Base-by-base conservation (phyloP, 2,797 vertebrate genomes). In the Dallia pectoralis region DNA sequence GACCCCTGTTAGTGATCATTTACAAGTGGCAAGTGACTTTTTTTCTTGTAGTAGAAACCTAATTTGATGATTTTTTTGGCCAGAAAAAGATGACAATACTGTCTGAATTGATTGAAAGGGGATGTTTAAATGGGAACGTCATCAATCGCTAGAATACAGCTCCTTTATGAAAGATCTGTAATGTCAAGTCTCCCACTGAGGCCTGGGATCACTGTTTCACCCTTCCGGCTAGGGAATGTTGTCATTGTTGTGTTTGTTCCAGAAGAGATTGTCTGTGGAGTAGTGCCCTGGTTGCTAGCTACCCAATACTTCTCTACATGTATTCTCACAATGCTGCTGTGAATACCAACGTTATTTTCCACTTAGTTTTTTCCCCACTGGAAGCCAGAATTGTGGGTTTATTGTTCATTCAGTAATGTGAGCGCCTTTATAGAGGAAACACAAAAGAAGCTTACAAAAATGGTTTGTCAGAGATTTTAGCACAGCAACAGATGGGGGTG, bases 401-500 rank as follows among this genome's bases (percentile, higher is more conserved):
- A 59, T 59, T 59, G 22, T 59, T 59, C 25, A 59, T 59, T 59
- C 25, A 59, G 25, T 25, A 25, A 12, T 59, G 59, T 30, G 59
- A 62, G 12, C 14, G 27, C 4, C 12, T 18, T 64, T 15, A 8
- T 64, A 25, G 14, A 59, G 22, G 53, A 59, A 14, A 33, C 62
- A 63, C 15, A 8, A 18, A 63, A 32, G 14, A 63, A 29, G 61
- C 61, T 32, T 33, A 18, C 62, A 33, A 44, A 36, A 30, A 36
- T 25, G 33, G 36, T 66, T 64, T 8, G 30, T 11, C 27, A 64
- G 62, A 64, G 15, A 30, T 33, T 66, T 66, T 36, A 36, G n/a
- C 30, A 36, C n/a, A 64, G 61, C 56, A 63, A 40, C 70, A 71
- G 70, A 47, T 47, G 70, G 59, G 9, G 18, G 53, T 32, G 15